Evolutionary conservation across 92 coral and sea anemone genomes (phyloP), one percentile per base, ranked within the genome.

Genomic region (Metridium senile): DNA sequence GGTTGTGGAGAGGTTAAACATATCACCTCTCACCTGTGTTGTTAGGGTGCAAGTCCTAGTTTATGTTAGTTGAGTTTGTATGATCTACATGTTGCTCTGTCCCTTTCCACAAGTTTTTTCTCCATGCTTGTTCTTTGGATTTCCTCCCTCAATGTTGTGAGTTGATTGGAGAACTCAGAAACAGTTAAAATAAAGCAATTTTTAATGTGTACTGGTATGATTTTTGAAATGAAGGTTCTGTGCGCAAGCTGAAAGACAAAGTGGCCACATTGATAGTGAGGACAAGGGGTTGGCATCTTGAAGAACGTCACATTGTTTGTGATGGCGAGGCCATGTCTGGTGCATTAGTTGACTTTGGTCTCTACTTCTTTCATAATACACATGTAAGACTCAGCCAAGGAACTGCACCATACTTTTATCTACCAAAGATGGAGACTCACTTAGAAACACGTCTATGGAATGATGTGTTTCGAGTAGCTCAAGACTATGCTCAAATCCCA

Each of bases 401-500:
- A 54, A 86, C 99, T 1, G 93, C 99, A 4, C 93, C 99, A 0
- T 95, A 95, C 87, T 95, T 84, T 79, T 95, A 95, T 72, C 91
- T 95, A 21, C 99, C 99, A 0, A 95, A 95, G 81, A 92, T 95
- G 99, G 99, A 95, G 74, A 95, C 99, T 13, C 92, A 68, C 68
- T 84, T 77, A 66, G 99, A 92, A 68, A 92, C 97, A 29, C 86
- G 99, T 22, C 80, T 95, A 85, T 95, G 99, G 99, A 95, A 95
- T 77, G 95, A 95, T 56, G 99, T 95, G 58, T 95, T 95, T 58
- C 91, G 87, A 77, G 91, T 91, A 46, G 91, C 99, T 23, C 97
- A 95, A 72, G 97, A 95, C 71, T 92, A 92, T 77, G 78, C 87
- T 89, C 75, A 84, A 9, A 91, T 95, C 30, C 99, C 99, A 19